Evolutionary conservation across 2,797 vertebrate species (phyloP), one percentile per base, ranked within the genome.

Genomic region (Enteromius viviparus): DNA sequence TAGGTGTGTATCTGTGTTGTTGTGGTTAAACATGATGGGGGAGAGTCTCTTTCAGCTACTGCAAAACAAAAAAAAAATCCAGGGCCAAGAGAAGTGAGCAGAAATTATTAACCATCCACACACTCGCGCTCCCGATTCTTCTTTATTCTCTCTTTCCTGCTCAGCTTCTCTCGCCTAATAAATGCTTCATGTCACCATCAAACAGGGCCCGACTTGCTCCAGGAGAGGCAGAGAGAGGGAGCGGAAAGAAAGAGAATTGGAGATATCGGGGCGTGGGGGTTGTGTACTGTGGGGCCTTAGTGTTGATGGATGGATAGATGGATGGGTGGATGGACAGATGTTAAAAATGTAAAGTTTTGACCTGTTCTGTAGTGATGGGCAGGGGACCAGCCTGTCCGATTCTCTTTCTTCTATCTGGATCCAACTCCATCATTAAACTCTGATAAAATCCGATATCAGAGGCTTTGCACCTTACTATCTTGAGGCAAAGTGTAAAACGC

Each of bases 151-250:
- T 85, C 82, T 82, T 78, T 87, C 78, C 83, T 88, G 82, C 76
- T 76, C 81, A 55, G 49, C 51, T 81, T 83, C 83, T 77, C 62
- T 65, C 79, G 69, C 72, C 82, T 88, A 84, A 91, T 91, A 91
- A 92, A 93, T 90, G 89, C 90, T 92, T 92, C 42, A 92, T 91
- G 87, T 71, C 86, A 17, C 83, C 86, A 85, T 91, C 88, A 91
- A 89, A 92, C 85, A 85, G 74, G 75, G 82, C 34, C 60, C 60
- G 70, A 55, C 76, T 87, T 83, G 81, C 84, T 86, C 40, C 85
- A 66, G 86, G 58, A 78, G 74, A 81, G 83, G 53, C 83, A 76
- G 72, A 34, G 82, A 17, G 51, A 69, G 79, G 60, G 34, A 77
- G 78, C 34, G 19, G 75, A 80, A 66, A 89, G 86, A 91, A 89